phyloP scores from a whole-genome alignment of 2,797 vertebrate species.

The Oryzias dopingdopingensis region DNA sequence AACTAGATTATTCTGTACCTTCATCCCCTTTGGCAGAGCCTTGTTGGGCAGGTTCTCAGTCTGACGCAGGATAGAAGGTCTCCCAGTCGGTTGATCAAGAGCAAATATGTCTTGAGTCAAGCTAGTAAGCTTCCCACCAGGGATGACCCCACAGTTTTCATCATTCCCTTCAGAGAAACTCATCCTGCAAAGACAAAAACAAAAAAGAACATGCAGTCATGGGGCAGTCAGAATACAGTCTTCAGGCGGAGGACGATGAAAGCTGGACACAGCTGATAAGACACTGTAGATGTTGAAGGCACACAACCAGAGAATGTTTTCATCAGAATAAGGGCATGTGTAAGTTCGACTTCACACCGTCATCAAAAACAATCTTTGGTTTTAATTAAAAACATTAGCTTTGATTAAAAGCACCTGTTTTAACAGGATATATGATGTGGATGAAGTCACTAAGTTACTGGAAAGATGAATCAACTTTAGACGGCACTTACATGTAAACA shows the following conservation, averaged over 20 bases:
- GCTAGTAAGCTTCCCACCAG: slow-evolving; percentile 56
- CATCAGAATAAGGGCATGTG: background rate
- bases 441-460: too few relatives aligned
- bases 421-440: too few relatives aligned
- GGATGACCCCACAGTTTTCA: slow-evolving; percentile 77
- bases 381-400: too few relatives aligned
- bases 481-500: too few relatives aligned
- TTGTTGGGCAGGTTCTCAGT: slow-evolving; percentile 88
- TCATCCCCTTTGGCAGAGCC: slow-evolving; percentile 72
- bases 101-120: slow-evolving; percentile 76
- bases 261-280: slow-evolving; percentile 71
- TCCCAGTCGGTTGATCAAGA: slow-evolving; percentile 79
- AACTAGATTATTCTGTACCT: slow-evolving; percentile 71
- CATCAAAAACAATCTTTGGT: too few relatives aligned
- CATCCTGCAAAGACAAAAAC: slow-evolving; percentile 81
- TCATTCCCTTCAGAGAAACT: slow-evolving; percentile 81
- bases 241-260: slow-evolving; percentile 16
- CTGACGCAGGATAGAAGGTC: slow-evolving; percentile 87
- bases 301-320: background rate
- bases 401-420: too few relatives aligned
- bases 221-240: slow-evolving; percentile 1
- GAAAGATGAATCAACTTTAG: too few relatives aligned
- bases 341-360: background rate
- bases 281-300: background rate
- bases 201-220: slow-evolving; percentile 10